Base-by-base conservation (phyloP, 2,888 invertebrate species). In the Spodoptera exigua region DNA sequence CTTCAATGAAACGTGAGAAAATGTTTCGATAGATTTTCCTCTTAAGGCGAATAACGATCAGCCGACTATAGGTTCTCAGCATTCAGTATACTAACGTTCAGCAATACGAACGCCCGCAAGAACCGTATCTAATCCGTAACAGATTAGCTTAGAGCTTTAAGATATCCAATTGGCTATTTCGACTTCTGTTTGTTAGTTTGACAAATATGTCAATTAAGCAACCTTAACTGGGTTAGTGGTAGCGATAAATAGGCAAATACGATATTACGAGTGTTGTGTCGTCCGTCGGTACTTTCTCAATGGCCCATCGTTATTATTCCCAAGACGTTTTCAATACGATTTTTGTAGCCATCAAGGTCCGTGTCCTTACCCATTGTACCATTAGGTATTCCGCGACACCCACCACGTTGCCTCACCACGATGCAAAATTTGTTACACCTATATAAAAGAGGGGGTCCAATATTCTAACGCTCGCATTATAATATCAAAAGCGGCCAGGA, bases 341-440 rank as follows among this genome's bases (percentile, higher is more conserved):
- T 93, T 94, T 93, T 89, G 90, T 90, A 87, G 88, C 89, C 88
- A 92, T 90, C 92, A 93, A 93, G 92, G 93, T 89, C 86, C 89
- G 82, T 83, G 90, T 91, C 91, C 91, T 90, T 92, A 90, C 86
- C 89, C 89, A 92, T 91, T 85, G 89, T 61, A 90, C 86, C 86
- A 93, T 94, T 94, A 92, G 86, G 93, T 94, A 94, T 94, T 93
- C 94, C 81, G 82, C 78, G 86, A 85, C 91, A 89, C 86, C 87
- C 87, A 75, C 89, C 62, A 75, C 86, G 79, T 93, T 93, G 93
- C 94, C 91, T 82, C 94, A 94, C 88, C 74, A 83, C 84, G 82
- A 93, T 93, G 92, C 92, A 92, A 93, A 94, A 93, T 93, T 93
- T 93, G 89, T 91, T 89, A 92, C 93, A 92, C 92, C 92, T 92